A percentile compares a stretch with the other conserved stretches of the same genome.
phyloP scores from a whole-genome alignment of 1,140 invertebrate genomes.

The Laodelphax striatellus region DNA sequence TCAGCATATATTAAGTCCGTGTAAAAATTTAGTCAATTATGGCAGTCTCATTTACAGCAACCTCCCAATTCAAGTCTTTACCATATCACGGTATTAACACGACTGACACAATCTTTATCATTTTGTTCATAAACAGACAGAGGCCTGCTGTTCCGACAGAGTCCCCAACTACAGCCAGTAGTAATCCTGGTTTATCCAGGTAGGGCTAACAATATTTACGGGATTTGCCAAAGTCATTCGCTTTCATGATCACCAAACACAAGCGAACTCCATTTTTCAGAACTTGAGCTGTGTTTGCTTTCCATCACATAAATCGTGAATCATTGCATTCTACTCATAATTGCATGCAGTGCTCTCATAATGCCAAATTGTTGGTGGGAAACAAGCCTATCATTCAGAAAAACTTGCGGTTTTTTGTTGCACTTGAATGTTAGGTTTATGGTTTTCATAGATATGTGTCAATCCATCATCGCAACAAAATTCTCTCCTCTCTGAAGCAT shows the following conservation, averaged over 20 bases:
- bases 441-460: no score
- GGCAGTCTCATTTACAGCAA: no score
- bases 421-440: constrained; percentile 1
- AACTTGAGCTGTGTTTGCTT: no score
- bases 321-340: constrained; percentile 1
- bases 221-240: constrained; percentile 1
- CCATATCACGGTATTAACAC: not conserved
- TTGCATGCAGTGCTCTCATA: not conserved
- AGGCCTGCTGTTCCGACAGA: constrained; percentile 18
- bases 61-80: no score
- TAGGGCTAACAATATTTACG: constrained; percentile 15
- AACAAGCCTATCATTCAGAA: not conserved
- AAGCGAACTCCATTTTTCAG: no score
- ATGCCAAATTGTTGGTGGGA: not conserved
- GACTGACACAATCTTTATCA: not conserved
- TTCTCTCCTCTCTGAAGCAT: no score
- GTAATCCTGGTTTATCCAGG: constrained; percentile 25
- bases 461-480: no score
- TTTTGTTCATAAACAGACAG: not conserved
- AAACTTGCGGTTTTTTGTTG: constrained; percentile 12
- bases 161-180: constrained; percentile 1
- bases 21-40: no score
- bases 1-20: no score
- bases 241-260: not conserved
- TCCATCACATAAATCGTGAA: no score